phyloP scores from a whole-genome alignment of 2,888 invertebrate species.

The Carcina quercana region DNA sequence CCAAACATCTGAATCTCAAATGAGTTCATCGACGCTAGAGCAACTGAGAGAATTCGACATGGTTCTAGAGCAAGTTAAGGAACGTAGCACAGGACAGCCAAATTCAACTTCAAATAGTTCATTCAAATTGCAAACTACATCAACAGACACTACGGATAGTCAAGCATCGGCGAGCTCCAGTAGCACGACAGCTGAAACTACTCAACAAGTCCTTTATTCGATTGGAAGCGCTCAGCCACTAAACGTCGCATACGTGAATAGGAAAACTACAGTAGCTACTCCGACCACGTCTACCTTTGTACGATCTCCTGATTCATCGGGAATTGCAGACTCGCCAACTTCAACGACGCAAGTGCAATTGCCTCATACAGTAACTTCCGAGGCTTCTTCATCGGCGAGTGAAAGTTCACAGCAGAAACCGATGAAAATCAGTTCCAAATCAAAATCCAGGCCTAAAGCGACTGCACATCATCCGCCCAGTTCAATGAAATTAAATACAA shows the following conservation, averaged over 20 bases:
- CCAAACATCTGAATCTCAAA: conserved; percentile 70
- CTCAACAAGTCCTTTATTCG: conserved; percentile 58
- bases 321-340: conserved; percentile 46
- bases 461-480: conserved; percentile 70
- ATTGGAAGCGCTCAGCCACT: conserved; percentile 49
- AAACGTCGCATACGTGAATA: conserved; percentile 58
- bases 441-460: conserved; percentile 74
- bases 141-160: conserved; percentile 42
- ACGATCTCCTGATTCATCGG: conserved; percentile 59
- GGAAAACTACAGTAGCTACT: conserved; percentile 48
- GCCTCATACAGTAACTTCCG: conserved; percentile 44
- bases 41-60: conserved; percentile 87
- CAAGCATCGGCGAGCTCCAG: conserved; percentile 31
- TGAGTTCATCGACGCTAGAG: conserved; percentile 84
- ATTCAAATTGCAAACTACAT: conserved; percentile 36
- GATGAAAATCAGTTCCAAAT: conserved; percentile 45
- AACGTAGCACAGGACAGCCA: conserved; percentile 79
- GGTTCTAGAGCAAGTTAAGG: conserved; percentile 87
- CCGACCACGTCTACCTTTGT: conserved; percentile 46
- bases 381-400: conserved; percentile 31
- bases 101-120: conserved; percentile 29
- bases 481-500: conserved; percentile 77
- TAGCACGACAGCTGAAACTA: conserved; percentile 32
- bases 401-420: conserved; percentile 34
- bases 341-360: conserved; percentile 46